A percentile compares a stretch with the other conserved stretches of the same genome.
Conservation (phyloP, 2,888 invertebrate species). For the Drosophila acutilabella region DNA sequence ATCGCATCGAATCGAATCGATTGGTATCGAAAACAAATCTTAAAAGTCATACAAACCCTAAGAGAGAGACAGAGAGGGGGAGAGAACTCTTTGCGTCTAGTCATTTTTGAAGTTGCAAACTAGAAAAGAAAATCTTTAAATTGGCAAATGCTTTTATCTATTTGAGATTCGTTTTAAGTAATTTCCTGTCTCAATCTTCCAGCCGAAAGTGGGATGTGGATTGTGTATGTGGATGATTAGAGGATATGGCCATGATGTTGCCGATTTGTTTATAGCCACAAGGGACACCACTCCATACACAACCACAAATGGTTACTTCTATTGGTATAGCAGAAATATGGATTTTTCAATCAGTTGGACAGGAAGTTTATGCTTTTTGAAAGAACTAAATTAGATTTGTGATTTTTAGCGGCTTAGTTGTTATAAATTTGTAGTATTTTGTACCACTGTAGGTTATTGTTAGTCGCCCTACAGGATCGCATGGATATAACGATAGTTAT, state of each 20-base stretch:
- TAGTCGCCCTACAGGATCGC: too few species aligned
- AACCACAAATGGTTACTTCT: background rate
- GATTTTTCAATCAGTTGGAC: background rate
- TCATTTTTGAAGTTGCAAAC: conserved; percentile 29
- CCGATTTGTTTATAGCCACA: conserved; percentile 28
- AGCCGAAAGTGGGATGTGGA: conserved; percentile 13
- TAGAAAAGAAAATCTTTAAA: conserved; percentile 29
- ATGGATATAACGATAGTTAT: too few species aligned
- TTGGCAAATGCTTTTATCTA: conserved; percentile 72
- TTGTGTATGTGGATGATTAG: conserved; percentile 8
- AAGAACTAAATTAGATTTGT: too few species aligned
- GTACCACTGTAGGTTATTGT: too few species aligned
- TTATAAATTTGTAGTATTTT: too few species aligned
- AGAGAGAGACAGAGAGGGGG: background rate
- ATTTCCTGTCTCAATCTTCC: conserved; percentile 60
- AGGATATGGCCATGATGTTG: conserved; percentile 11
- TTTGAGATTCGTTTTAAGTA: conserved; percentile 67
- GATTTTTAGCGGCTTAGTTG: too few species aligned
- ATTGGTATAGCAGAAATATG: background rate
- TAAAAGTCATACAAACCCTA: background rate
- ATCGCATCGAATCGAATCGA: conserved; percentile 31
- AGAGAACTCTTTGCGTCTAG: conserved; percentile 44
- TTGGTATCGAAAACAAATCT: conserved; percentile 12
- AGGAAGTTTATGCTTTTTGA: background rate
- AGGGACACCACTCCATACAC: conserved; percentile 2